These are phyloP conservation scores for Holocentrus rufus DNA, from an alignment of 2,797 vertebrate genomes.

Conservation along the genomic window DNA sequence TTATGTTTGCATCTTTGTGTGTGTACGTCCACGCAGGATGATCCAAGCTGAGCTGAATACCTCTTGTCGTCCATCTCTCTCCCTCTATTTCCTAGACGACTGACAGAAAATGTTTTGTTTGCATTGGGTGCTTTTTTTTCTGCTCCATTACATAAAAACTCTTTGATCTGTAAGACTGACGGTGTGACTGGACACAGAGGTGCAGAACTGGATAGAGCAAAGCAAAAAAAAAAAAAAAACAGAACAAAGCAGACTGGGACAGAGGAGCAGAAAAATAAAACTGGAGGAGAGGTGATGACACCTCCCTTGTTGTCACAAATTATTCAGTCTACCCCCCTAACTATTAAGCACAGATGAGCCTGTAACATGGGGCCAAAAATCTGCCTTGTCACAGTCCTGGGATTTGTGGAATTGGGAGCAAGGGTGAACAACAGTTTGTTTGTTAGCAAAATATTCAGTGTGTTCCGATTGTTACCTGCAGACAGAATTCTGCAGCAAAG, in stretches of 20 bases:
- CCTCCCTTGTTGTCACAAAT: background rate
- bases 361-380: background rate
- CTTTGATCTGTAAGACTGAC: conserved; percentile 43
- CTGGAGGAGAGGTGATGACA: background rate
- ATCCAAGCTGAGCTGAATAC: conserved; percentile 43
- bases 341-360: background rate
- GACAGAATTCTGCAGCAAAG: background rate
- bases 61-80: conserved; percentile 48
- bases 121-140: conserved; percentile 41
- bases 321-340: background rate
- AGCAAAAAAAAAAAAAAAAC: conserved; percentile 21
- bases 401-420: background rate
- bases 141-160: conserved; percentile 52
- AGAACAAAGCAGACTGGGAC: background rate
- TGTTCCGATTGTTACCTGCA: background rate
- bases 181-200: conserved; percentile 33
- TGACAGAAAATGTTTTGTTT: conserved; percentile 45
- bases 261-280: background rate
- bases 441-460: background rate
- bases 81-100: conserved; percentile 36
- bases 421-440: too few species aligned
- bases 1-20: conserved; percentile 19
- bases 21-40: background rate
- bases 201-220: conserved; percentile 1
- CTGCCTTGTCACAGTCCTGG: background rate